These are phyloP conservation scores for Antidorcas marsupialis DNA, from an alignment of 2,113 vertebrate genomes.

Conservation along the genomic window DNA sequence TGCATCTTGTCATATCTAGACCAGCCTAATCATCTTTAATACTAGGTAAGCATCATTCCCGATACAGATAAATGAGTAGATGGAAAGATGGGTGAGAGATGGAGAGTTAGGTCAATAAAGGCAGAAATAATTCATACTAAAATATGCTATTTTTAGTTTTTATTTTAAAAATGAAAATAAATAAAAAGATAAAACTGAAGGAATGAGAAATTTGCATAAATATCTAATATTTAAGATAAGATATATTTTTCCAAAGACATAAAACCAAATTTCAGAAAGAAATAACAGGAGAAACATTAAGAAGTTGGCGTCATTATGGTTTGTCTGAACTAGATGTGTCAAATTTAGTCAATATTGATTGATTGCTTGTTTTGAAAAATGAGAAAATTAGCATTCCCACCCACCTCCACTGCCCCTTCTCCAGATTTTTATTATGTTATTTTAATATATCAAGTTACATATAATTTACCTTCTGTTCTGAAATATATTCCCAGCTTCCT, in stretches of 20 bases:
- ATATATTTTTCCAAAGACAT: not conserved
- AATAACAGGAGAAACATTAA: slow-evolving; percentile 14
- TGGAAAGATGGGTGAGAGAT: not conserved
- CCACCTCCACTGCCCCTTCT: not conserved
- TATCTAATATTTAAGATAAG: not conserved
- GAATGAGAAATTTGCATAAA: not conserved
- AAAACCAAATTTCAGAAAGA: slow-evolving; percentile 36
- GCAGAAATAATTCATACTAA: not conserved
- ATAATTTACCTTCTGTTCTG: slow-evolving; percentile 52
- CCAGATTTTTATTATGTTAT: slow-evolving; percentile 53
- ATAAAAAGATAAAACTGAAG: not conserved
- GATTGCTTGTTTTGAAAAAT: slow-evolving; percentile 60
- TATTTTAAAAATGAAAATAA: not conserved
- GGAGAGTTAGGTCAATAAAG: not conserved
- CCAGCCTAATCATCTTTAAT: not conserved
- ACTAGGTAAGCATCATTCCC: not conserved
- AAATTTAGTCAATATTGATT: slow-evolving; percentile 60
- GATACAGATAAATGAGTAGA: not conserved
- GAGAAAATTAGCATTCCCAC: slow-evolving; percentile 49
- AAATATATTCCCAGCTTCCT: slow-evolving; percentile 23
- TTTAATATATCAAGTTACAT: slow-evolving; percentile 52
- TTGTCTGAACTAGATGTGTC: slow-evolving; percentile 38
- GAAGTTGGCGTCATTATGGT: not conserved
- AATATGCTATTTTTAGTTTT: not conserved
- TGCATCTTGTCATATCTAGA: not conserved